phyloP scores from a whole-genome alignment of 2,113 vertebrate species.

The Nymphicus hollandicus region DNA sequence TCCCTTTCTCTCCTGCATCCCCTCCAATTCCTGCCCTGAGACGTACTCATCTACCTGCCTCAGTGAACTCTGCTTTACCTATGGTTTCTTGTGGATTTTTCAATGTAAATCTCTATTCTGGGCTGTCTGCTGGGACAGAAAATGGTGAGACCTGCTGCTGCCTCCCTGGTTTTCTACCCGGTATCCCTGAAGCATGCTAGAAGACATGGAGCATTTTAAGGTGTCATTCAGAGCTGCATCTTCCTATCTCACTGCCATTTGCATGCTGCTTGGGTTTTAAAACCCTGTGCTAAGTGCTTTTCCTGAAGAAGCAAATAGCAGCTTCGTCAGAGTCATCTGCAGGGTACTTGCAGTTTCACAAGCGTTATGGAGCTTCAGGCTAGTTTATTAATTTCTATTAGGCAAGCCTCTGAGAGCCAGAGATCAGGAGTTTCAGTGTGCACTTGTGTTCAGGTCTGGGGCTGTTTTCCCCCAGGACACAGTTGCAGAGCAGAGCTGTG shows the following conservation, averaged over 20 bases:
- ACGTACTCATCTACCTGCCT: not conserved
- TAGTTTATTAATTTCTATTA: conserved; percentile 63
- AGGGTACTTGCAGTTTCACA: conserved; percentile 29
- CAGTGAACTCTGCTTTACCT: not conserved
- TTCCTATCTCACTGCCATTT: conserved; percentile 57
- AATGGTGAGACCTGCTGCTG: not conserved
- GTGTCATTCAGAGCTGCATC: conserved; percentile 34
- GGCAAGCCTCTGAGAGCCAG: not conserved
- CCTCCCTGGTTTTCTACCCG: conserved; percentile 1
- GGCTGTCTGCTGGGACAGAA: not conserved
- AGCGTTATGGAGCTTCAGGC: conserved; percentile 18
- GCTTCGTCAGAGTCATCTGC: conserved; percentile 62
- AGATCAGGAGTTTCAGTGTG: not conserved
- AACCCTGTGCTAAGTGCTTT: conserved; percentile 51
- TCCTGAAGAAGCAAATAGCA: conserved; percentile 55
- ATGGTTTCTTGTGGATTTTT: not conserved
- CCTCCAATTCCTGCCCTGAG: not conserved
- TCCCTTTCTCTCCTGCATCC: conserved; percentile 14
- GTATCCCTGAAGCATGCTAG: conserved; percentile 24
- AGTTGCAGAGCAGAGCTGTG: not conserved
- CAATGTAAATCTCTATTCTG: not conserved
- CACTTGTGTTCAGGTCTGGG: not conserved
- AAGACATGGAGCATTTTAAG: conserved; percentile 15
- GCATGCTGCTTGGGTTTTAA: conserved; percentile 65
- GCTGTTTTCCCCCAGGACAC: not conserved